phyloP scores from a whole-genome alignment of 2,797 vertebrate species.

The Numenius phaeopus region DNA sequence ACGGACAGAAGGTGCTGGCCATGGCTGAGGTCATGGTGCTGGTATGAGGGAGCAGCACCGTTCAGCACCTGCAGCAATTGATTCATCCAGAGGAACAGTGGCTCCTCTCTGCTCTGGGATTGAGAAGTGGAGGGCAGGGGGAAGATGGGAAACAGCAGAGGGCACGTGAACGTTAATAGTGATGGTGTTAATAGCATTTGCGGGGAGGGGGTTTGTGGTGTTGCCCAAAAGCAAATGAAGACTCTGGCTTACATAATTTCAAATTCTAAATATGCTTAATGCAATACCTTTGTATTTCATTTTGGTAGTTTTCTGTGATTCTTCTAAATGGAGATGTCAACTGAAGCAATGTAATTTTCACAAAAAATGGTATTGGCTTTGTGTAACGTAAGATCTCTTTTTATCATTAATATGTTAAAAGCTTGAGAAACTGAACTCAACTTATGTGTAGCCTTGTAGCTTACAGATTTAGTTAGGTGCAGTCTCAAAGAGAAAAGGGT shows the following conservation, averaged over 20 bases:
- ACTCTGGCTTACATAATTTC: neutral
- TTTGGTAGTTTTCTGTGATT: neutral
- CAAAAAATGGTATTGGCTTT: neutral
- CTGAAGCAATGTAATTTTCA: neutral
- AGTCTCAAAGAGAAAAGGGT: neutral
- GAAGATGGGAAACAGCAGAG: conserved; percentile 8
- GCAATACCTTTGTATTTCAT: neutral
- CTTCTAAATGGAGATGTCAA: neutral
- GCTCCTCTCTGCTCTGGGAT: neutral
- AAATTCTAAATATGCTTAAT: neutral
- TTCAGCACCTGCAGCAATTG: conserved; percentile 75
- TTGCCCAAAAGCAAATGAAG: neutral
- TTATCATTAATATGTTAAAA: neutral
- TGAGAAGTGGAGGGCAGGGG: conserved; percentile 15
- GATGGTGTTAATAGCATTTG: neutral
- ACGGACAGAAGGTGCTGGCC: conserved; percentile 61
- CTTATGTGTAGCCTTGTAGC: neutral
- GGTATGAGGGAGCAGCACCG: conserved; percentile 59
- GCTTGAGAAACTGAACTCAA: neutral
- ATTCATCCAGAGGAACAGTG: conserved; percentile 75
- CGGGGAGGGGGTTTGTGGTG: neutral
- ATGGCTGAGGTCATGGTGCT: conserved; percentile 46
- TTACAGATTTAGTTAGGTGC: neutral
- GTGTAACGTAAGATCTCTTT: neutral
- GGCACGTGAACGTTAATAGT: neutral